phyloP scores from a whole-genome alignment of 2,113 vertebrate genomes.

The Spea multiplicata region DNA sequence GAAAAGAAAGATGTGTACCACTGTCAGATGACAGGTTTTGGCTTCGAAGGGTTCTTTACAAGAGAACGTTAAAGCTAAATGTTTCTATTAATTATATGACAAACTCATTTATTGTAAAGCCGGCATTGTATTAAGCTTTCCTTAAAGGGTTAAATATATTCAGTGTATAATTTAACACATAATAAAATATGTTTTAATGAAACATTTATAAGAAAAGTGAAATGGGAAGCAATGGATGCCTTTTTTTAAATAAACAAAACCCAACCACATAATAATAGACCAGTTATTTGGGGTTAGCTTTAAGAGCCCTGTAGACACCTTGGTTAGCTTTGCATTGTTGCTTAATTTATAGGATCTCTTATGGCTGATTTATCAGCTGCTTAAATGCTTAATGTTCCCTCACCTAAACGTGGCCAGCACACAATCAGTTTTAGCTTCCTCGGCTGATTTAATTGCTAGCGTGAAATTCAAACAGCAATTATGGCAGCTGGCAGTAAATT shows the following conservation, averaged over 20 bases:
- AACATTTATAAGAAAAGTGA: too few species aligned
- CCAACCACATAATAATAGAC: background rate
- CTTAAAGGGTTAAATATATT: too few species aligned
- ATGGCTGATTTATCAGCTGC: background rate
- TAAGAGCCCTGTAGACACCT: background rate
- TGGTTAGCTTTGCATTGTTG: background rate
- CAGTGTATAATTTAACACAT: too few species aligned
- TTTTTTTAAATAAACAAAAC: too few species aligned
- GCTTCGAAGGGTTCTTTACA: background rate
- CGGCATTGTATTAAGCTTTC: too few species aligned
- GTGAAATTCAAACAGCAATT: background rate
- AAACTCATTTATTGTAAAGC: too few species aligned
- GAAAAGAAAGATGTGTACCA: conserved; percentile 56
- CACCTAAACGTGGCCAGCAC: background rate
- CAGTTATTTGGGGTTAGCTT: background rate
- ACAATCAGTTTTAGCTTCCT: background rate
- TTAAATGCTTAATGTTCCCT: background rate
- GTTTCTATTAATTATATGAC: too few species aligned
- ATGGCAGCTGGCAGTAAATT: conserved; percentile 15
- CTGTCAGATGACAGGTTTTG: conserved; percentile 56
- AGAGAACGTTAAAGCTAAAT: too few species aligned
- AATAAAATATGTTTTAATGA: too few species aligned
- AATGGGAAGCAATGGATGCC: too few species aligned
- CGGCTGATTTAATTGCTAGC: background rate
- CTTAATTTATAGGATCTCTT: background rate